Percentiles rank a stretch among this genome's conserved stretches.
These are phyloP conservation scores for Amblyornis subalaris DNA, from an alignment of 2,113 vertebrate genomes.

Conservation along the genomic window DNA sequence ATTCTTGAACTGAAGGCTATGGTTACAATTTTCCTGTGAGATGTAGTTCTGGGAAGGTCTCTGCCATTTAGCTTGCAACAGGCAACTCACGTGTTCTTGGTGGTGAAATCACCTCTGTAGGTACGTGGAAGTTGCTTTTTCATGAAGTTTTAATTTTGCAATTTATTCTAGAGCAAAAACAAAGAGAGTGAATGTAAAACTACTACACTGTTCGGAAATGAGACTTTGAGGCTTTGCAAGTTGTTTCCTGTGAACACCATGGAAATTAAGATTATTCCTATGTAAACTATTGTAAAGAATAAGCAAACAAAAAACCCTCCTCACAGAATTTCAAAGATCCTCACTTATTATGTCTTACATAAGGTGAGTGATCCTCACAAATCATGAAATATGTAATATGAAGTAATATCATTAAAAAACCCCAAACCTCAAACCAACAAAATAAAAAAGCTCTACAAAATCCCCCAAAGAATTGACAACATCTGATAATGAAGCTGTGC, in stretches of 20 bases:
- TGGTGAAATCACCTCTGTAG: not conserved
- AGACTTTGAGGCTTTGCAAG: not conserved
- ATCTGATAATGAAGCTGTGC: not conserved
- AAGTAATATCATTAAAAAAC: not conserved
- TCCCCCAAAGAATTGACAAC: not conserved
- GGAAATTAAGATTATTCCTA: not conserved
- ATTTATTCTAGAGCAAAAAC: constrained; percentile 26
- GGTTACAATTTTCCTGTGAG: not conserved
- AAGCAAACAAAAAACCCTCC: not conserved
- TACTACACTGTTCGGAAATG: not conserved
- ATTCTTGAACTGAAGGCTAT: not conserved
- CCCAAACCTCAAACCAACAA: no score
- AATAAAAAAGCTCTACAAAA: not conserved
- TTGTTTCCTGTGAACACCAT: not conserved
- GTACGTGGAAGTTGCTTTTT: not conserved
- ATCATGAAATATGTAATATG: not conserved
- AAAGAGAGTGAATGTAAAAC: not conserved
- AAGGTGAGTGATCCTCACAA: not conserved
- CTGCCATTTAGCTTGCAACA: not conserved
- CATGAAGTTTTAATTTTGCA: not conserved
- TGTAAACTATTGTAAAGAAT: not conserved
- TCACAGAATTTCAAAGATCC: not conserved
- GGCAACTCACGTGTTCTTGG: not conserved
- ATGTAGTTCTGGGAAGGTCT: not conserved
- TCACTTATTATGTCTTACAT: not conserved